Evolutionary conservation across 2,888 invertebrate genomes (phyloP), one percentile per base, ranked within the genome.

Genomic region (Drosophila prolongata): DNA sequence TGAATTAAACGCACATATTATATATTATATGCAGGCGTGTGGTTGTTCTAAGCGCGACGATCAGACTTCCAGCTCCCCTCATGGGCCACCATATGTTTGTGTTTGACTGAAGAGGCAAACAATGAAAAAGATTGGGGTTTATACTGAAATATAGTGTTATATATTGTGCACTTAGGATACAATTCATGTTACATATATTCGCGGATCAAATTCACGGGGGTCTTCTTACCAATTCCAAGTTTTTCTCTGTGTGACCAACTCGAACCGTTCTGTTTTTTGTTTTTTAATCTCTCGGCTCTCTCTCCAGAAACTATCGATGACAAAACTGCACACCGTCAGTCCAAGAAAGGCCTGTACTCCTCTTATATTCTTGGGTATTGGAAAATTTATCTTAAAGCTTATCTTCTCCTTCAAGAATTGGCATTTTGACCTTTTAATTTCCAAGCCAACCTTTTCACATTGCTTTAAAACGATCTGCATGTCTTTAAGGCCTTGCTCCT

Each of bases 321-420:
- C 16, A 16, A 16, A 16, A 16, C 16, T 16, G 16, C 16, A 16
- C 16, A 16, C 16, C n/a, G n/a, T n/a, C n/a, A n/a, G n/a, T 14
- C 40, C 14, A 40, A 40, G n/a, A 38, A 38, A 38, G 6, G 37
- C 37, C 24, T 24, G 4, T 24, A 24, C 24, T 24, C 24, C 24
- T 24, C 37, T 38, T 38, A 38, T n/a, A 38, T 38, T 38, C n/a
- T 38, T 38, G 37, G 37, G 37, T n/a, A 6, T 38, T 6, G 6
- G 13, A 38, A 38, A n/a, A 38, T n/a, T 38, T 38, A n/a, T n/a
- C n/a, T n/a, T n/a, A n/a, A 38, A 38, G n/a, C n/a, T 38, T 38
- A 38, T n/a, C 38, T 38, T 38, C 38, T 38, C 6, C 38, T n/a
- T 38, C 6, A 38, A 38, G n/a, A 38, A 38, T n/a, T 38, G 2